A percentile compares a stretch with the other conserved stretches of the same genome.
phyloP scores from a whole-genome alignment of 2,113 vertebrate genomes.

The Zosterops hypoxanthus region DNA sequence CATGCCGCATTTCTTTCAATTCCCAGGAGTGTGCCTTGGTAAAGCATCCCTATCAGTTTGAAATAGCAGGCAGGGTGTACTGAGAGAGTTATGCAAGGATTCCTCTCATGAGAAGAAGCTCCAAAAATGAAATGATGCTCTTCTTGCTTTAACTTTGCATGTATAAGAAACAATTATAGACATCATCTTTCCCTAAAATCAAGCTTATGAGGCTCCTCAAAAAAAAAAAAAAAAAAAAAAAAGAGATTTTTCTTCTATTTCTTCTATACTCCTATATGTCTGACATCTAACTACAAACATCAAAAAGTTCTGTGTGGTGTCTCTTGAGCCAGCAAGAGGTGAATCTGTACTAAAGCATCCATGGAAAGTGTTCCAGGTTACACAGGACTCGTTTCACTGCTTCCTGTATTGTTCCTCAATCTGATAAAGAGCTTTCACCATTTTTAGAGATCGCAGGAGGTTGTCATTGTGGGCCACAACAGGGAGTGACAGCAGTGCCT shows the following conservation, averaged over 20 bases:
- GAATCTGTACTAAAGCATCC: not conserved
- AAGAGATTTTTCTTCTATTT: not conserved
- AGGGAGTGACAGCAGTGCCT: constrained; percentile 66
- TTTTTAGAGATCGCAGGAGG: constrained; percentile 16
- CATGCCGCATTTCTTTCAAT: not conserved
- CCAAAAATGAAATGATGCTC: not conserved
- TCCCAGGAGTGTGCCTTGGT: not conserved
- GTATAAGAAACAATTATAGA: accelerated
- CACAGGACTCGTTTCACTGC: not conserved
- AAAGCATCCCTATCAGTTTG: not conserved
- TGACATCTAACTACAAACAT: not conserved
- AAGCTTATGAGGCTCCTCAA: not conserved
- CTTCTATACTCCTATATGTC: not conserved
- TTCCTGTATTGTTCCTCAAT: not conserved
- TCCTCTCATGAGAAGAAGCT: not conserved
- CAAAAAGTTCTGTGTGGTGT: no score
- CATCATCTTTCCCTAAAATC: not conserved
- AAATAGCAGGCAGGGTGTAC: not conserved
- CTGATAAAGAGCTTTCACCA: not conserved
- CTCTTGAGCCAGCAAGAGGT: not conserved
- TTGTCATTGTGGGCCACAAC: constrained; percentile 12
- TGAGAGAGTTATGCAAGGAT: not conserved
- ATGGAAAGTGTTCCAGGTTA: not conserved
- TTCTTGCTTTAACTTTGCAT: not conserved
- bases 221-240: no score